Evolutionary conservation across 2,113 vertebrate species (phyloP).

Genomic region (Leucoraja erinaceus): DNA sequence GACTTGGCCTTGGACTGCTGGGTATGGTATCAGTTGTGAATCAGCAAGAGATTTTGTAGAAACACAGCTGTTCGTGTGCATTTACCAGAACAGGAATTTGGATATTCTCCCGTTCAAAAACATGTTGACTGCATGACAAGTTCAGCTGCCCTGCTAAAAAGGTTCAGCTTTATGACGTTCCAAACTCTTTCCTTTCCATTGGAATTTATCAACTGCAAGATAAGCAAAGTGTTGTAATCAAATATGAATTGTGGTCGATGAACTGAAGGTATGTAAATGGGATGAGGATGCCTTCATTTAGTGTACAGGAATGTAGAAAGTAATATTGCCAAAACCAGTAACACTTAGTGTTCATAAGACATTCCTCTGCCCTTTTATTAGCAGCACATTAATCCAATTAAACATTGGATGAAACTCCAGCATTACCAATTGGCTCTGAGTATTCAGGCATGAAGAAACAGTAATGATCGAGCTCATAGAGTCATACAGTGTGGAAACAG

Average conservation of each 20-base stretch:
- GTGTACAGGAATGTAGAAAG: neutral
- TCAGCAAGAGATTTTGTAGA: slow-evolving; percentile 40
- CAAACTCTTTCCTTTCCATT: slow-evolving; percentile 36
- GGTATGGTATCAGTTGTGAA: neutral
- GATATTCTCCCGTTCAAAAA: slow-evolving; percentile 46
- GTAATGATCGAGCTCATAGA: neutral
- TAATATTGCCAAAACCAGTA: neutral
- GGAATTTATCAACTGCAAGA: slow-evolving; percentile 36
- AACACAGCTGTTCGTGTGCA: slow-evolving; percentile 52
- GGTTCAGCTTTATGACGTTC: slow-evolving; percentile 50
- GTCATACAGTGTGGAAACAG: too few species aligned
- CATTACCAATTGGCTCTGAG: neutral
- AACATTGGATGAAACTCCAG: neutral
- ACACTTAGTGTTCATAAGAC: neutral
- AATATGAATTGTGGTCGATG: neutral
- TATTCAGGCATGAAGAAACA: neutral
- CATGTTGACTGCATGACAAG: slow-evolving; percentile 54
- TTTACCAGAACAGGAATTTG: slow-evolving; percentile 42
- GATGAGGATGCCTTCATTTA: neutral
- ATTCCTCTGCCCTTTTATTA: neutral
- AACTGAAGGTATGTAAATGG: neutral
- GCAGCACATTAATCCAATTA: neutral
- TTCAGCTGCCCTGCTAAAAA: slow-evolving; percentile 50
- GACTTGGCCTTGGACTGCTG: neutral
- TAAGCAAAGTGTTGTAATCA: slow-evolving; percentile 11